Base-by-base conservation (phyloP, 1,140 invertebrate species). In the Tetramorium simillimum region DNA sequence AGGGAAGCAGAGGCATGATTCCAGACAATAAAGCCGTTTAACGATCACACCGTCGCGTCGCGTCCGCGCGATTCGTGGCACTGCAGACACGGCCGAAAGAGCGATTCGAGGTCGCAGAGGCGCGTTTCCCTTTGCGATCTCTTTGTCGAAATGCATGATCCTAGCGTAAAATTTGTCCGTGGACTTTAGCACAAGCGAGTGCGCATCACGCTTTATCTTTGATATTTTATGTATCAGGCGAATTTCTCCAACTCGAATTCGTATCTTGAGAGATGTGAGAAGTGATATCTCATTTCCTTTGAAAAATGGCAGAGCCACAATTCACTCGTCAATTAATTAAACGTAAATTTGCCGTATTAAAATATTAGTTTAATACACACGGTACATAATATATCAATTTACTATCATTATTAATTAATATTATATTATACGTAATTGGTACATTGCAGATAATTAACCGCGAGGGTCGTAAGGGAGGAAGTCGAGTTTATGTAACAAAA, bases 11-110 rank as follows among this genome's bases (percentile, higher is more conserved):
- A 88, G 86, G 75, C 87, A 87, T 88, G 87, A 92, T 91, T 89
- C 88, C 73, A 91, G 77, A 92, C 90, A 92, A 92, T 92, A 87
- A 91, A 88, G 80, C 62, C 70, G 85, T 85, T 92, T 90, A 88
- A 92, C 86, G 76, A 90, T 86, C 73, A 60, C 67, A 76, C 58
- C 78, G 21, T 43, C 40, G 40, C 40, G 40, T 72, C n/a, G 40
- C 40, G 40, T 72, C n/a, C 21, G 51, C 24, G 63, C 85, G 75
- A 72, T 82, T 81, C 72, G 40, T 80, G 51, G 56, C 51, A 62
- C 33, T 9, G 58, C 80, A 73, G 33, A 56, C 40, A 46, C 49
- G 43, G 3, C 21, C 65, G 40, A 82, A 72, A 73, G 14, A 33
- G 18, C 49, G 21, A 58, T 18, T 60, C 69, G 56, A 80, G 67